phyloP scores from a whole-genome alignment of 2,888 invertebrate species.

The Netelia inedita region DNA sequence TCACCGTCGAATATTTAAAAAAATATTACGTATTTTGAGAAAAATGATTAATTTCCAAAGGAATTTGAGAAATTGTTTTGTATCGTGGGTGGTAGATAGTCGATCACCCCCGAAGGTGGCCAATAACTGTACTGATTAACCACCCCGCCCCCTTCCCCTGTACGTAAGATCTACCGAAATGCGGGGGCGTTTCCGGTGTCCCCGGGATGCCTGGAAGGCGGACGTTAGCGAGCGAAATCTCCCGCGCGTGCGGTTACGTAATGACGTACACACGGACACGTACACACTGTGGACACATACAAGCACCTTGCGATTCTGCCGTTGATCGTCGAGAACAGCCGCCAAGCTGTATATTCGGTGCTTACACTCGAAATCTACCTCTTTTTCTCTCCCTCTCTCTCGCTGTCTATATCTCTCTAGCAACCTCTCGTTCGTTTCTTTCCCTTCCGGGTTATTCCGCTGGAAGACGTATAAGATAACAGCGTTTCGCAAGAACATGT shows the following conservation, averaged over 20 bases:
- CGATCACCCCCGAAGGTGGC: background rate
- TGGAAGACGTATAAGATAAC: background rate
- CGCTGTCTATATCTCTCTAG: conserved; percentile 12
- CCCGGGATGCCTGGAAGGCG: conserved; percentile 60
- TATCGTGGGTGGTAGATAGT: background rate
- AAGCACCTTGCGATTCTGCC: conserved; percentile 28
- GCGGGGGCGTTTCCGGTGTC: conserved; percentile 61
- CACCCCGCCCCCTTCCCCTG: too few species aligned
- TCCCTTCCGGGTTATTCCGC: conserved; percentile 12
- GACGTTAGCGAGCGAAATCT: conserved; percentile 32
- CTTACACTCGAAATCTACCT: conserved; percentile 31
- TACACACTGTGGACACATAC: conserved; percentile 18
- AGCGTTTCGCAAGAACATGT: conserved; percentile 16
- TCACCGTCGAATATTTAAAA: too few species aligned
- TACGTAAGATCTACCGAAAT: conserved; percentile 33
- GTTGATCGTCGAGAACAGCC: conserved; percentile 54
- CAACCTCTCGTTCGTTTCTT: background rate
- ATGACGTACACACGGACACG: conserved; percentile 6
- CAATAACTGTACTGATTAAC: background rate
- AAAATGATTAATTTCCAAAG: too few species aligned
- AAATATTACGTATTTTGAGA: too few species aligned
- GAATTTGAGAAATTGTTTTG: background rate
- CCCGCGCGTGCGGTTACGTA: conserved; percentile 51
- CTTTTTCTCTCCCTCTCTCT: conserved; percentile 2
- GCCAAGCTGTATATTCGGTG: conserved; percentile 38